Percentiles rank a stretch among this genome's conserved stretches.
Evolutionary conservation across 2,113 vertebrate genomes (phyloP).

Genomic region (Pedetes capensis): DNA sequence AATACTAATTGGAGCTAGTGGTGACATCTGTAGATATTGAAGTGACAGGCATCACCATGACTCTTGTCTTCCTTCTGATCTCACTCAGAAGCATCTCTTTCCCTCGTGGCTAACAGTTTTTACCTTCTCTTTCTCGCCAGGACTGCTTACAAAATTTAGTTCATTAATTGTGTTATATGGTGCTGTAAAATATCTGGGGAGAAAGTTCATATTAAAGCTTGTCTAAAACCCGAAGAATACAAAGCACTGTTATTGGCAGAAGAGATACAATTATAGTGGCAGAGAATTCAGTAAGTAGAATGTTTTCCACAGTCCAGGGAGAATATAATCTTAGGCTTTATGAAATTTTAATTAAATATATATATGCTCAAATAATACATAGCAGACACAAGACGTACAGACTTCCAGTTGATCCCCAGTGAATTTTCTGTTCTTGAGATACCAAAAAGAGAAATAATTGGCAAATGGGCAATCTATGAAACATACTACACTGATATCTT

Average conservation of each 20-base stretch:
- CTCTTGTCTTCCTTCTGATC: constrained; percentile 51
- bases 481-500: background rate
- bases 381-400: background rate
- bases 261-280: background rate
- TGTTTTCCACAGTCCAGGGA: constrained; percentile 15
- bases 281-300: background rate
- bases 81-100: constrained; percentile 59
- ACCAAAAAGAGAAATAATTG: background rate
- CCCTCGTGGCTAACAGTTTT: constrained; percentile 10
- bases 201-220: constrained; percentile 45
- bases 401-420: background rate
- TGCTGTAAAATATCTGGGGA: constrained; percentile 46
- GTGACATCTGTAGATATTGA: constrained; percentile 35
- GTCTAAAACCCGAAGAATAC: constrained; percentile 31
- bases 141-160: constrained; percentile 35
- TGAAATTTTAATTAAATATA: constrained; percentile 67
- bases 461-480: background rate
- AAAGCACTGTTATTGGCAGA: constrained; percentile 51
- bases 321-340: constrained; percentile 22
- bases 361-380: constrained; percentile 28
- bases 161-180: constrained; percentile 56
- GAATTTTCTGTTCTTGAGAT: constrained; percentile 53
- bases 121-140: constrained; percentile 52
- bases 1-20: constrained; percentile 18
- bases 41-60: constrained; percentile 31